Conservation (phyloP, 2,113 vertebrate genomes). For the Zootoca vivipara region DNA sequence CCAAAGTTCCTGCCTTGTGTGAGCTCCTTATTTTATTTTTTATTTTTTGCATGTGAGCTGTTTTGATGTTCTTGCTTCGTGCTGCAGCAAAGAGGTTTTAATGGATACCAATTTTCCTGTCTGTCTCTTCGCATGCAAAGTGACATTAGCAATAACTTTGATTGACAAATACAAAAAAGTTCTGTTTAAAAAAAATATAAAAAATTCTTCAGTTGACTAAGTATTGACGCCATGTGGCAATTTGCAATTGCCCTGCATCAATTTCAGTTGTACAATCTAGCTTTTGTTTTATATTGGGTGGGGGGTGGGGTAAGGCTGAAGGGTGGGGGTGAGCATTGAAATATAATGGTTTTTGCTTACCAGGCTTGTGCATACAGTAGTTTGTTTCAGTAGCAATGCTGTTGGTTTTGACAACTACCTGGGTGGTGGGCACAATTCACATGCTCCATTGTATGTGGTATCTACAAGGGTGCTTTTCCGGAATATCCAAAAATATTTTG, state of each 20-base stretch:
- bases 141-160: slow-evolving; percentile 37
- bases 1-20: not conserved
- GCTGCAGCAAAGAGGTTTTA: not conserved
- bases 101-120: slow-evolving; percentile 37
- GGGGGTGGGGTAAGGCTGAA: not conserved
- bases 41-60: not conserved
- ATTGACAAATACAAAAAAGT: slow-evolving; percentile 27
- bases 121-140: slow-evolving; percentile 2
- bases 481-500: too few species aligned
- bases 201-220: slow-evolving; percentile 31
- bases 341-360: not conserved
- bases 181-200: not conserved
- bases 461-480: too few species aligned
- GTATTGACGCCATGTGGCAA: slow-evolving; percentile 8
- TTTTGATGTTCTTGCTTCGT: not conserved
- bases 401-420: not conserved
- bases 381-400: not conserved
- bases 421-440: not conserved
- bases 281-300: not conserved
- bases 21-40: not conserved
- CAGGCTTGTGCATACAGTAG: too few species aligned
- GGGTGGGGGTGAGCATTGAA: not conserved
- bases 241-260: slow-evolving; percentile 25
- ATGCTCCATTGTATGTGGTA: not conserved
- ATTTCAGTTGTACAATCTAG: not conserved